Base-by-base conservation (phyloP, 2,888 invertebrate species). In the Caenorhabditis sp. region DNA sequence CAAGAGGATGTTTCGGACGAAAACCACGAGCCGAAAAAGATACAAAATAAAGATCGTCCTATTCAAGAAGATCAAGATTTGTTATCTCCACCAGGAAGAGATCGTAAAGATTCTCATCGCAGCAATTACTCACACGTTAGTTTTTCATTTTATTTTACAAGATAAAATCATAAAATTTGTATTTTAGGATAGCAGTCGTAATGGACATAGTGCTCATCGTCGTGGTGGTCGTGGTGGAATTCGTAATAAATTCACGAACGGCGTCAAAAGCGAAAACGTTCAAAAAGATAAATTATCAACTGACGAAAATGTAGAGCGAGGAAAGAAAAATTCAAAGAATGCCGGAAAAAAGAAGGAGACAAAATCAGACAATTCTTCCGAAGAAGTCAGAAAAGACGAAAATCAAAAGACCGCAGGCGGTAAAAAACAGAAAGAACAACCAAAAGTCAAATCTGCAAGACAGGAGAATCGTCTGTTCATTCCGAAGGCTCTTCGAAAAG, bases 361-460 rank as follows among this genome's bases (percentile, higher is more conserved):
- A n/a, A 31, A 36, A 38, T 26, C 26, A 21, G 65, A 62, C 52
- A 67, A 64, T 20, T 64, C 60, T 26, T 4, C 43, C 8, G 65
- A 65, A 52, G 64, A 60, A 5, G 60, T 64, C 21, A 53, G 73
- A 63, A 63, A 63, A 20, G 70, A 70, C 25, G 58, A 64, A 49
- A 77, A 59, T 53, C 73, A 78, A 76, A 68, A 49, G 61, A 66
- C 60, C 67, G 69, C 43, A 67, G 57, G 50, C 66, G 74, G 53
- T 36, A 62, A 38, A 23, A 43, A 26, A 14, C 57, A 26, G 52
- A 57, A 26, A 8, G 26, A 56, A 26, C 56, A 56, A 26, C 23
- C 26, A 26, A 53, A 53, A 21, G 1, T 26, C 56, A 17, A 56
- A 14, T 25, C 56, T 7, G 23, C 38, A 1, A 69, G 69, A 43